These are phyloP conservation scores for Sipha maydis DNA, from an alignment of 2,888 invertebrate genomes.

Conservation along the genomic window DNA sequence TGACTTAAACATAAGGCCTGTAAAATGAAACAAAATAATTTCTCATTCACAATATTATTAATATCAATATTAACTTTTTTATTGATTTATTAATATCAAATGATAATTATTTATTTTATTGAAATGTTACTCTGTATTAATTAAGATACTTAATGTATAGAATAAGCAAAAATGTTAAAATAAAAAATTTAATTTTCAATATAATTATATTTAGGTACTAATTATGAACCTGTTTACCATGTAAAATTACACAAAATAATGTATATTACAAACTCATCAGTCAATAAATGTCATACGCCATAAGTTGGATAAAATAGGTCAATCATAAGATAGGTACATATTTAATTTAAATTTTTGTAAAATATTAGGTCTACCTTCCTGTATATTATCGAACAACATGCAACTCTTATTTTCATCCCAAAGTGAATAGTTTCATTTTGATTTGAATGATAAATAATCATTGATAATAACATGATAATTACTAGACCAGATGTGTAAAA, in stretches of 20 bases:
- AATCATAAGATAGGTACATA: no score
- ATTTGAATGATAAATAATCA: background rate
- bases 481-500: background rate
- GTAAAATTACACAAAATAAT: no score
- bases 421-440: background rate
- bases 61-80: background rate
- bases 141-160: no score
- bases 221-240: no score
- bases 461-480: background rate
- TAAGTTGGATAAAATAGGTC: no score
- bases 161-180: no score
- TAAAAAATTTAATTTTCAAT: no score
- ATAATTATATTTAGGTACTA: no score
- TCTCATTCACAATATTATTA: background rate
- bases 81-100: background rate
- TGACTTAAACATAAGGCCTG: conserved; percentile 79
- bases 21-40: background rate
- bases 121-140: background rate
- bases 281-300: no score
- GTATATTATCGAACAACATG: background rate
- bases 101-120: background rate
- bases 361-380: background rate
- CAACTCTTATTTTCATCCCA: conserved; percentile 1
- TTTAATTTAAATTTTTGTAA: background rate
- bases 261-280: no score